These are phyloP conservation scores for Xestia xanthographa DNA, from an alignment of 2,888 invertebrate genomes.

Conservation along the genomic window DNA sequence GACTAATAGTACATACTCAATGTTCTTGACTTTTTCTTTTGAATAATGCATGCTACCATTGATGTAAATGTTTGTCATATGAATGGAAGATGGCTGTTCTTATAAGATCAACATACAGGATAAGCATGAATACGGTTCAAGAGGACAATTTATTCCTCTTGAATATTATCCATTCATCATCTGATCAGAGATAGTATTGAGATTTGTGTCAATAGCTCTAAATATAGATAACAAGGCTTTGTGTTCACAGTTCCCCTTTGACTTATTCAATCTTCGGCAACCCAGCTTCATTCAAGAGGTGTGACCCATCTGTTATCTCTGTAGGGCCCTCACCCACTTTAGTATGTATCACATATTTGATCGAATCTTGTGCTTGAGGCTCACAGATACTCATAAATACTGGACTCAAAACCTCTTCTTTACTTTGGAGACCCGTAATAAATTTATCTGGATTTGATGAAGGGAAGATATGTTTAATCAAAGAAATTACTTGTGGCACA, in stretches of 20 bases:
- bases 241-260: not conserved
- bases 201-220: conserved; percentile 12
- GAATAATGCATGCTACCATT: conserved; percentile 20
- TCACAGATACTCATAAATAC: conserved; percentile 75
- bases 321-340: conserved; percentile 95
- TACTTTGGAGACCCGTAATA: conserved; percentile 76
- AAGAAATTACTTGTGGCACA: conserved; percentile 92
- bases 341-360: conserved; percentile 96
- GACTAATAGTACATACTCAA: not conserved
- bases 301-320: conserved; percentile 81
- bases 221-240: conserved; percentile 19
- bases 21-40: conserved; percentile 13
- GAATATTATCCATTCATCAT: conserved; percentile 34
- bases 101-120: conserved; percentile 4
- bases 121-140: not conserved
- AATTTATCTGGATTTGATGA: conserved; percentile 83
- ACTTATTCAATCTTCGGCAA: conserved; percentile 66
- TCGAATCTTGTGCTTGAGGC: conserved; percentile 87
- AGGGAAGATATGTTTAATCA: conserved; percentile 94
- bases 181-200: conserved; percentile 38
- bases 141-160: not conserved
- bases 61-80: not conserved
- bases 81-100: conserved; percentile 19
- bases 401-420: conserved; percentile 61
- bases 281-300: conserved; percentile 80